Evolutionary conservation across 2,113 vertebrate genomes (phyloP), one percentile per base, ranked within the genome.

Genomic region (Eurypyga helias): DNA sequence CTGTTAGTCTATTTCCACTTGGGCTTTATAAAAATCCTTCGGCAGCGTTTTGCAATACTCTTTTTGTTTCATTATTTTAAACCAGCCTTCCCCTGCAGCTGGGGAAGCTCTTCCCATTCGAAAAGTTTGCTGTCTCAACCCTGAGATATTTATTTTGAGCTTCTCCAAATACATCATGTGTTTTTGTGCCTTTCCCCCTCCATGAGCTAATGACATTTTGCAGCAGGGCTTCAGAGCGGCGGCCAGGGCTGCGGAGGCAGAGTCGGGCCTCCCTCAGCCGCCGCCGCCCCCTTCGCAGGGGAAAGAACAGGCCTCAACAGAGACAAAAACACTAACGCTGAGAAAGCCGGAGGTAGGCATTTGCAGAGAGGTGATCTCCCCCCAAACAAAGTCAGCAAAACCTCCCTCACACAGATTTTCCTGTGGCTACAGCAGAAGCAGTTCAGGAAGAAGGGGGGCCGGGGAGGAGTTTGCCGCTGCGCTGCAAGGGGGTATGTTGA

Each of bases 51-150:
- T 66, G 31, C 38, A 87, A 38, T 33, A 29, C 3, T 21, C 75
- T 72, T 41, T 61, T 72, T 89, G 33, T 57, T 64, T 36, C 71
- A 79, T 87, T 91, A 69, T 91, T 96, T 83, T 79, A 90, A 91
- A 61, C 26, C 49, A 91, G 72, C 75, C 62, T 78, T 87, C 38
- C 64, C 69, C 69, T 33, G 34, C 76, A 75, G 67, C 88, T 76
- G 69, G 49, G 66, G 41, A 95, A 94, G n/a, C 61, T 91, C 65
- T 80, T 84, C 64, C 73, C 72, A 34, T 79, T 62, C 62, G n/a
- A 85, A 45, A 86, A 95, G 66, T 91, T 52, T 94, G 67, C 57
- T 72, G 57, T 51, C 31, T 34, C 17, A 34, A 72, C 9, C 9
- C n/a, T 14, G 23, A 58, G 72, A 77, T 45, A 31, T 38, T 41